phyloP scores from a whole-genome alignment of 2,113 vertebrate genomes.

The Malurus cyaneus region DNA sequence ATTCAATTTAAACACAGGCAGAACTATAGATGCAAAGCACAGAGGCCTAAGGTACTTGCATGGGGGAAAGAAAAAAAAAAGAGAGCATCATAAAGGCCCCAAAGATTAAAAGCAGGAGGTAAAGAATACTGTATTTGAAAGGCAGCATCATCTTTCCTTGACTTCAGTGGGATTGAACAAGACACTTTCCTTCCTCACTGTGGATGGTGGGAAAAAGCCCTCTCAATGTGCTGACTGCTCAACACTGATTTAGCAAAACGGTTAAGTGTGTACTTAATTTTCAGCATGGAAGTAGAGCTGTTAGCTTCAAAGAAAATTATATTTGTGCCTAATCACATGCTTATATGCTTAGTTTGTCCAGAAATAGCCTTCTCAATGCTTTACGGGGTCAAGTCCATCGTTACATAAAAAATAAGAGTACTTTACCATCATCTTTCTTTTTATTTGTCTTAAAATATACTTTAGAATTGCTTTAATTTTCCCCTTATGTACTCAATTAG shows the following conservation, averaged over 20 bases:
- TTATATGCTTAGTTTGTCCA: background rate
- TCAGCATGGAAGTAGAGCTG: background rate
- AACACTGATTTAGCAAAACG: background rate
- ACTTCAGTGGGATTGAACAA: background rate
- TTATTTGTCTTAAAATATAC: constrained; percentile 45
- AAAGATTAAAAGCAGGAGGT: constrained; percentile 14
- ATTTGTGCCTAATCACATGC: background rate
- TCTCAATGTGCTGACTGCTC: background rate
- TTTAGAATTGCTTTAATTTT: constrained; percentile 28
- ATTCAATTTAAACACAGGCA: constrained; percentile 78
- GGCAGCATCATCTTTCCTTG: background rate
- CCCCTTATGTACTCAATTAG: background rate
- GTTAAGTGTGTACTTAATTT: background rate
- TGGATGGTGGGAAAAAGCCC: background rate
- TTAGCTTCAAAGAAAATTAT: constrained; percentile 8
- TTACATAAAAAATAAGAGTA: constrained; percentile 40
- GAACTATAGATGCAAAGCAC: constrained; percentile 39
- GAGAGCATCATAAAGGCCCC: background rate
- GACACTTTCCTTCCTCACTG: background rate
- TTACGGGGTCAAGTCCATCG: background rate
- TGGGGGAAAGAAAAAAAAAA: background rate
- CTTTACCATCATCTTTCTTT: background rate
- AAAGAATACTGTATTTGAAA: background rate
- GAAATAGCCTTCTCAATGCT: background rate
- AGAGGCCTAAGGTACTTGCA: constrained; percentile 35